Percentiles rank a stretch among this genome's conserved stretches.
phyloP scores from a whole-genome alignment of 2,888 invertebrate genomes.

The Amiota mariae region DNA sequence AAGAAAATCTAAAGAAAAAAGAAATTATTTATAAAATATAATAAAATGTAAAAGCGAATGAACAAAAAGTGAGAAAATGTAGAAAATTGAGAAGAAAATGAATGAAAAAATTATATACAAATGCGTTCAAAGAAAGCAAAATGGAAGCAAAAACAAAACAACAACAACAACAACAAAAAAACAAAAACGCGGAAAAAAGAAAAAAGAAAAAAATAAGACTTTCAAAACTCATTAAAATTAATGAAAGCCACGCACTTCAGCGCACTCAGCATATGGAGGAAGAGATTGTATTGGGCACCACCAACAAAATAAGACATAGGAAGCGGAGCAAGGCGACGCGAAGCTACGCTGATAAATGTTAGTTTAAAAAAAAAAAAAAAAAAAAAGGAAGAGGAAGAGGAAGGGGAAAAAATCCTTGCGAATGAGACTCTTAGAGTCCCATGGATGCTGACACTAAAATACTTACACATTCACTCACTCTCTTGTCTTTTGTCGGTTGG shows the following conservation, averaged over 20 bases:
- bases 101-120: constrained; percentile 27
- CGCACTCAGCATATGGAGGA: constrained; percentile 37
- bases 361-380: too few relatives aligned
- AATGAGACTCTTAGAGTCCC: too few relatives aligned
- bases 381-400: too few relatives aligned
- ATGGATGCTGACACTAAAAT: neutral
- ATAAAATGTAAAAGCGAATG: neutral
- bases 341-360: constrained; percentile 11
- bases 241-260: constrained; percentile 64
- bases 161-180: too few relatives aligned
- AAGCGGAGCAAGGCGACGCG: neutral
- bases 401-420: too few relatives aligned
- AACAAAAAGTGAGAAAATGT: constrained; percentile 7
- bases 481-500: too few relatives aligned
- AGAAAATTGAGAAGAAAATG: constrained; percentile 33
- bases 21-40: constrained; percentile 3
- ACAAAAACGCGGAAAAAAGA: constrained; percentile 39
- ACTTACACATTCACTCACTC: constrained; percentile 4
- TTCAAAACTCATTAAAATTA: constrained; percentile 66
- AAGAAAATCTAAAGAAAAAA: neutral
- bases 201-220: constrained; percentile 60
- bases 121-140: constrained; percentile 24
- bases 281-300: neutral
- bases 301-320: too few relatives aligned
- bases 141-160: constrained; percentile 24